phyloP scores from a whole-genome alignment of 2,888 invertebrate genomes.

The Alcis repandata region DNA sequence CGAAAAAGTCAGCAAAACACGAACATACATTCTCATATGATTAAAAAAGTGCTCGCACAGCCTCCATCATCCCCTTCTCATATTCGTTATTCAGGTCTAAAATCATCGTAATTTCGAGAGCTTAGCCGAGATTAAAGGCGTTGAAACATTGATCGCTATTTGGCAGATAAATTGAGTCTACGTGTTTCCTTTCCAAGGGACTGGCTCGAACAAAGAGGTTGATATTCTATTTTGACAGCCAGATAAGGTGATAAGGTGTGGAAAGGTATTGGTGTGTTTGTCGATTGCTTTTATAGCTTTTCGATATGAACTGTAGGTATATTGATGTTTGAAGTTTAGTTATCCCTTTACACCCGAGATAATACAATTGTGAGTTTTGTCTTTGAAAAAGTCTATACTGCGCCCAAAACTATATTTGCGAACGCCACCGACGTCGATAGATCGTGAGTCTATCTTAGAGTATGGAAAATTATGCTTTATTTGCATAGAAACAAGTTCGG shows the following conservation, averaged over 20 bases:
- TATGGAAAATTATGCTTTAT: too few relatives aligned
- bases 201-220: slow-evolving; percentile 31
- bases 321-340: neutral
- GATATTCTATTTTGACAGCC: slow-evolving; percentile 22
- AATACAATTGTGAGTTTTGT: too few relatives aligned
- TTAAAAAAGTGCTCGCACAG: slow-evolving; percentile 14
- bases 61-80: slow-evolving; percentile 3
- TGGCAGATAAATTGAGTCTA: slow-evolving; percentile 41
- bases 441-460: too few relatives aligned
- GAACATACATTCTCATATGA: slow-evolving; percentile 5
- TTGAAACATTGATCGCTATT: slow-evolving; percentile 35
- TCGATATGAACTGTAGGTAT: neutral
- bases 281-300: slow-evolving; percentile 10
- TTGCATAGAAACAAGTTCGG: too few relatives aligned
- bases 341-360: too few relatives aligned
- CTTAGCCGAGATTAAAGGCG: slow-evolving; percentile 30
- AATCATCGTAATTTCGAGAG: slow-evolving; percentile 23
- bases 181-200: slow-evolving; percentile 37
- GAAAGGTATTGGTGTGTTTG: slow-evolving; percentile 3
- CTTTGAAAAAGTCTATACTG: too few relatives aligned
- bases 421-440: too few relatives aligned
- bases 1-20: neutral
- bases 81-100: slow-evolving; percentile 13
- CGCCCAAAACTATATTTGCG: too few relatives aligned
- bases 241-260: slow-evolving; percentile 23